phyloP scores from a whole-genome alignment of 1,140 invertebrate species.

The Spodoptera frugiperda region DNA sequence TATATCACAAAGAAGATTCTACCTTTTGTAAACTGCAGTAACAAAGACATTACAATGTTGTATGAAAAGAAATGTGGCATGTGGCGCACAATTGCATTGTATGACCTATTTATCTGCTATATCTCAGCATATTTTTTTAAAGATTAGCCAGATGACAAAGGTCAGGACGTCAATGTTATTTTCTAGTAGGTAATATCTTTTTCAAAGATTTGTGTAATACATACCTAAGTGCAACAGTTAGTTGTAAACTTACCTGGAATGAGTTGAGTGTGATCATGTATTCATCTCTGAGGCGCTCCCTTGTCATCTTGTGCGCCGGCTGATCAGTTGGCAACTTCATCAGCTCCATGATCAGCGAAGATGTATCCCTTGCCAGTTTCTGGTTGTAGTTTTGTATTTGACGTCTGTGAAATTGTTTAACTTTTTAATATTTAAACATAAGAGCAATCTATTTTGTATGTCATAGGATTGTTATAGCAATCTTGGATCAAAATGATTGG shows the following conservation, averaged over 20 bases:
- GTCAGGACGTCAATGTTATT: no score
- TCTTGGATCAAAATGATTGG: neutral
- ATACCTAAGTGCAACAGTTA: no score
- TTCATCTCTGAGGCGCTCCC: conserved; percentile 96
- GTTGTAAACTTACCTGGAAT: conserved; percentile 89
- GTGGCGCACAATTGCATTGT: no score
- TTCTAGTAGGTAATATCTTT: neutral
- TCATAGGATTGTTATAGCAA: neutral
- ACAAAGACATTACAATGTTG: no score
- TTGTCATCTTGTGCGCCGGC: conserved; percentile 95
- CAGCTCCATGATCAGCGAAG: conserved; percentile 93
- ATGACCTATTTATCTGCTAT: no score
- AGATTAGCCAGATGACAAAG: neutral
- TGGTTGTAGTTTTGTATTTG: conserved; percentile 98
- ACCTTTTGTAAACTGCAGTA: no score
- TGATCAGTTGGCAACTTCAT: conserved; percentile 90
- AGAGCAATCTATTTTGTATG: no score
- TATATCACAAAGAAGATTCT: no score
- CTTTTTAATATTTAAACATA: conserved; percentile 19
- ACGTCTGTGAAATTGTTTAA: conserved; percentile 88
- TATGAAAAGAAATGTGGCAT: no score
- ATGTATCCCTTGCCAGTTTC: conserved; percentile 97
- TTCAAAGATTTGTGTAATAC: neutral
- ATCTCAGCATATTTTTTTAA: neutral
- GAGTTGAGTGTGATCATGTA: conserved; percentile 96